Conservation (phyloP, 2,113 vertebrate genomes). For the Phylloscopus trochilus region DNA sequence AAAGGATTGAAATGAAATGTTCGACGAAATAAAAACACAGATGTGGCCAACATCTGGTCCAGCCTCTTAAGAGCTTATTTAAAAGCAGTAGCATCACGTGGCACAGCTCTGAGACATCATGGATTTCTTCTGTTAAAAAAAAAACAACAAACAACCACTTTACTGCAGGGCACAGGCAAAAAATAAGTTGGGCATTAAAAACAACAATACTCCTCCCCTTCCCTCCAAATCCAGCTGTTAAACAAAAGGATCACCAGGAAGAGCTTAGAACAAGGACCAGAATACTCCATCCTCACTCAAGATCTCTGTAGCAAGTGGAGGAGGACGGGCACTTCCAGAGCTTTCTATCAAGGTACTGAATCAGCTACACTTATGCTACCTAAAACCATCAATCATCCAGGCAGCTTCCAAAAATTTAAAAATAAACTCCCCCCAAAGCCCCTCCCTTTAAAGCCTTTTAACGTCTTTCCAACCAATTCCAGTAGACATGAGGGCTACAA, state of each 20-base stretch:
- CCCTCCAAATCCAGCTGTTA: background rate
- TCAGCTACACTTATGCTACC: background rate
- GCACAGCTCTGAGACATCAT: background rate
- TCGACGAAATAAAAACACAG: conserved; percentile 43
- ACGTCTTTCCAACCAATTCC: background rate
- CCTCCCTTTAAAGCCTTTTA: background rate
- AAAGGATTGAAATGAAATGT: background rate
- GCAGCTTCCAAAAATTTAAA: background rate
- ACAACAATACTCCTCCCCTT: background rate
- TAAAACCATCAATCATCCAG: background rate
- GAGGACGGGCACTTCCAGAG: background rate
- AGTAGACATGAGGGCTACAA: background rate
- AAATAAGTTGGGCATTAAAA: background rate
- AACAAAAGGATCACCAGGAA: background rate
- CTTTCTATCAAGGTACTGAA: background rate
- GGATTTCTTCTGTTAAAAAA: conserved; percentile 22
- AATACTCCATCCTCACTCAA: background rate
- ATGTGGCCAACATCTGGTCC: conserved; percentile 64
- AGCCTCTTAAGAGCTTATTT: conserved; percentile 64
- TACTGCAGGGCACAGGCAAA: conserved; percentile 21
- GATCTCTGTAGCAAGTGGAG: background rate
- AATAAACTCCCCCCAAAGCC: background rate
- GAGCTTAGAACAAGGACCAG: background rate
- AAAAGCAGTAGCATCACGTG: conserved; percentile 47
- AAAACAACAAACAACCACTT: conserved; percentile 25